Evolutionary conservation across 1,140 invertebrate species (phyloP).

Genomic region (Brachionus paranguensis): DNA sequence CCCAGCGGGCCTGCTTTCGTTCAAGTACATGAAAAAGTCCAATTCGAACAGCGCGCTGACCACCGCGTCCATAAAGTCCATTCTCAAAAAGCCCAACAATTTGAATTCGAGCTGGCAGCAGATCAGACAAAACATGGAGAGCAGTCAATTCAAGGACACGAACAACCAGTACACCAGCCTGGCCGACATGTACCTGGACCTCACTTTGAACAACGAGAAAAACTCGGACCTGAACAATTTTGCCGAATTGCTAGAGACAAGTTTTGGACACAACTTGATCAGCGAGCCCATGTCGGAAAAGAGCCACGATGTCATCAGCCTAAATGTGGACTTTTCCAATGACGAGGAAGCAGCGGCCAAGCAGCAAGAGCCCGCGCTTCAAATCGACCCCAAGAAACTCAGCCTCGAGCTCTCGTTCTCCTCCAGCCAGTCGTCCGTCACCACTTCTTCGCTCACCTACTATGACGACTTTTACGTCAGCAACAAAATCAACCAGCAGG

Average conservation of each 20-base stretch:
- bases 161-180: background rate
- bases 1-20: background rate
- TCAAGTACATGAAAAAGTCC: background rate
- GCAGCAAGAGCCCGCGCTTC: background rate
- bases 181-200: conserved; percentile 10
- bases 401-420: background rate
- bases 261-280: background rate
- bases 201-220: background rate
- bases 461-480: conserved; percentile 24
- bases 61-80: background rate
- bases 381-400: background rate
- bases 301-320: background rate
- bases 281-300: background rate
- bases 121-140: background rate
- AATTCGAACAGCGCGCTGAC: background rate
- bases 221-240: background rate
- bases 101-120: background rate
- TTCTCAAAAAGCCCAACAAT: conserved; percentile 9
- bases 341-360: background rate
- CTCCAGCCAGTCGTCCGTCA: background rate
- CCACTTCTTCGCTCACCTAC: background rate
- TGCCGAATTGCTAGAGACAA: background rate
- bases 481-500: background rate
- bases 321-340: conserved; percentile 10
- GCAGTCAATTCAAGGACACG: background rate